A percentile compares a stretch with the other conserved stretches of the same genome.
Conservation (phyloP, 2,888 invertebrate species). For the Phalera bucephala region DNA sequence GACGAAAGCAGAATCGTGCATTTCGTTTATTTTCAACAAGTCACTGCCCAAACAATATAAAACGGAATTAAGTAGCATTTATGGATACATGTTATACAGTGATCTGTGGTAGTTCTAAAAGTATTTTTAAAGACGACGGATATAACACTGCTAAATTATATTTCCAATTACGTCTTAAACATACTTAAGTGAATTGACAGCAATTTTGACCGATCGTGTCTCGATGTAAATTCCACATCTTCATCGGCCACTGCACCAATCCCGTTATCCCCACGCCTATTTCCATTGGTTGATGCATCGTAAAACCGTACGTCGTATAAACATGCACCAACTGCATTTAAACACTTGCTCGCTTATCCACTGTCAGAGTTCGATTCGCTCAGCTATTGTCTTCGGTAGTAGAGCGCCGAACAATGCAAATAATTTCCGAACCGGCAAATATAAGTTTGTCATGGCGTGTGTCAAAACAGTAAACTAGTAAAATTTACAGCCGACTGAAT, state of each 20-base stretch:
- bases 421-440: slow-evolving; percentile 48
- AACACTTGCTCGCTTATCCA: background rate
- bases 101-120: too few relatives aligned
- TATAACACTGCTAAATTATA: too few relatives aligned
- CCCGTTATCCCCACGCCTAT: slow-evolving; percentile 5
- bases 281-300: slow-evolving; percentile 13
- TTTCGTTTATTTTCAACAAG: too few relatives aligned
- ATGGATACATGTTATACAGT: too few relatives aligned
- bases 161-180: too few relatives aligned
- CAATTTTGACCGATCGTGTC: too few relatives aligned
- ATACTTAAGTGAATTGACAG: too few relatives aligned
- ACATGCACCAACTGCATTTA: slow-evolving; percentile 22
- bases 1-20: too few relatives aligned
- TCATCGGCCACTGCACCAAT: background rate
- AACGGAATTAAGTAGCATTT: too few relatives aligned
- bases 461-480: slow-evolving; percentile 61
- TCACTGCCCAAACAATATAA: too few relatives aligned
- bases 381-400: slow-evolving; percentile 23
- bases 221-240: too few relatives aligned
- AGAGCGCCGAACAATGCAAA: slow-evolving; percentile 42
- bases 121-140: too few relatives aligned
- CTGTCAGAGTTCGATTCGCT: slow-evolving; percentile 14
- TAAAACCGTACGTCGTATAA: slow-evolving; percentile 22
- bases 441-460: slow-evolving; percentile 52
- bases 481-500: slow-evolving; percentile 58